phyloP scores from a whole-genome alignment of 2,797 vertebrate species.

The Petrocephalus schoutedeni region DNA sequence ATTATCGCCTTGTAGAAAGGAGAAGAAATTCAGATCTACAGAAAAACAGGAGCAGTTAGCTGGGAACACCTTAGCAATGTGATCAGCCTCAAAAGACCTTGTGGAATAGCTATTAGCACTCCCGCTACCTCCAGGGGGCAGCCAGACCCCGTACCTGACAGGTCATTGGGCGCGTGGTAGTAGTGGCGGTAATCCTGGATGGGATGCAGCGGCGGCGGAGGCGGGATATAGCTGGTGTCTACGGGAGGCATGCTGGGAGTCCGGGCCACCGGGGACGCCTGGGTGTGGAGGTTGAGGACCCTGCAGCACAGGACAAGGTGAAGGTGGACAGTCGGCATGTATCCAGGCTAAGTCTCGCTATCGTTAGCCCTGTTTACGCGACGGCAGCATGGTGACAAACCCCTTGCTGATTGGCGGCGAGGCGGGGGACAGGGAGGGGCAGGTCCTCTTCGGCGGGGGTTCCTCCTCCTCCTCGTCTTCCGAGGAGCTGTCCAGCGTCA shows the following conservation, averaged over 20 bases:
- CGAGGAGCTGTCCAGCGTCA: slow-evolving; percentile 93
- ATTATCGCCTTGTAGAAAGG: slow-evolving; percentile 98
- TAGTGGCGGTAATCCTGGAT: slow-evolving; percentile 96
- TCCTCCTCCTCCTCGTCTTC: slow-evolving; percentile 91
- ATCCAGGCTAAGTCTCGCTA: not conserved
- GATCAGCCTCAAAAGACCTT: not conserved
- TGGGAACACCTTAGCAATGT: not conserved
- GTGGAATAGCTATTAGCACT: not conserved
- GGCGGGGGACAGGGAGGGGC: slow-evolving; percentile 82
- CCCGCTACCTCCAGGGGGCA: not conserved
- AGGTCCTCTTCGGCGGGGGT: slow-evolving; percentile 79
- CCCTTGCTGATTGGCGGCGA: slow-evolving; percentile 84
- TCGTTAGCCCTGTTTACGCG: not conserved
- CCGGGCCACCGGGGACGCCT: slow-evolving; percentile 85
- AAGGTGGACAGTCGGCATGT: not conserved
- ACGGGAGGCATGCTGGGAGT: slow-evolving; percentile 89
- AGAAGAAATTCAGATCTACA: slow-evolving; percentile 97
- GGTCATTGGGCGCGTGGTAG: slow-evolving; percentile 86
- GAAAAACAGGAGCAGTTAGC: slow-evolving; percentile 25
- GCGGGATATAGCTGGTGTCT: slow-evolving; percentile 91
- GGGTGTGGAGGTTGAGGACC: slow-evolving; percentile 84
- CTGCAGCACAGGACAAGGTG: slow-evolving; percentile 40
- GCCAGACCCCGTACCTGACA: slow-evolving; percentile 71
- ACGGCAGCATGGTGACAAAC: slow-evolving; percentile 55
- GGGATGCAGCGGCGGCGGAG: slow-evolving; percentile 67